Percentiles rank a stretch among this genome's conserved stretches.
Conservation (phyloP, 1,140 invertebrate genomes). For the Lethrus apterus region DNA sequence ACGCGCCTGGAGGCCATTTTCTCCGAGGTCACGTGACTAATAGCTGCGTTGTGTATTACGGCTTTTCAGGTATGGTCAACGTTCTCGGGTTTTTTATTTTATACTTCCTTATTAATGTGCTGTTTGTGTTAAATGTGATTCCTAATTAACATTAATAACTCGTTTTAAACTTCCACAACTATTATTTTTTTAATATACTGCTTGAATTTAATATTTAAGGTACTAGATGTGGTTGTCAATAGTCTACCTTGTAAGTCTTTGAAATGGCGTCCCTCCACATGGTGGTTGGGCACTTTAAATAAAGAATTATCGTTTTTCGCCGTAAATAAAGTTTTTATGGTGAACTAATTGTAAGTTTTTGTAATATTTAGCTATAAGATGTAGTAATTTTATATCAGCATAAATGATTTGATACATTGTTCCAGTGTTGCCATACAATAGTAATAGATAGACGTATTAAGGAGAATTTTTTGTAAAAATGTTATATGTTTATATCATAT, state of each 20-base stretch:
- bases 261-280: conserved; percentile 43
- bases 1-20: conserved; percentile 22
- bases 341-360: too few relatives aligned
- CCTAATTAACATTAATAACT: not conserved
- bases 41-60: conserved; percentile 27
- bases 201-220: too few relatives aligned
- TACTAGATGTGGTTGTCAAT: conserved; percentile 31
- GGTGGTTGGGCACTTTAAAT: conserved; percentile 24
- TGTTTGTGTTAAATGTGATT: conserved; percentile 12
- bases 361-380: too few relatives aligned
- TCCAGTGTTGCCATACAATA: conserved; percentile 9
- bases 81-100: conserved; percentile 9
- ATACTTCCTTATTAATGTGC: conserved; percentile 6
- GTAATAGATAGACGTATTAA: not conserved
- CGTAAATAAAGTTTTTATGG: too few relatives aligned
- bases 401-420: not conserved
- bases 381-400: too few relatives aligned
- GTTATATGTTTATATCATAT: too few relatives aligned
- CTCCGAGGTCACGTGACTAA: conserved; percentile 23
- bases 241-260: conserved; percentile 25
- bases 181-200: not conserved
- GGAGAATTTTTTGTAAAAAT: not conserved
- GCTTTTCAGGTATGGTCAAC: conserved; percentile 25
- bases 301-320: conserved; percentile 6
- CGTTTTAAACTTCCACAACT: not conserved